Evolutionary conservation across 2,888 invertebrate genomes (phyloP), one percentile per base, ranked within the genome.

Genomic region (Agriopis marginaria): DNA sequence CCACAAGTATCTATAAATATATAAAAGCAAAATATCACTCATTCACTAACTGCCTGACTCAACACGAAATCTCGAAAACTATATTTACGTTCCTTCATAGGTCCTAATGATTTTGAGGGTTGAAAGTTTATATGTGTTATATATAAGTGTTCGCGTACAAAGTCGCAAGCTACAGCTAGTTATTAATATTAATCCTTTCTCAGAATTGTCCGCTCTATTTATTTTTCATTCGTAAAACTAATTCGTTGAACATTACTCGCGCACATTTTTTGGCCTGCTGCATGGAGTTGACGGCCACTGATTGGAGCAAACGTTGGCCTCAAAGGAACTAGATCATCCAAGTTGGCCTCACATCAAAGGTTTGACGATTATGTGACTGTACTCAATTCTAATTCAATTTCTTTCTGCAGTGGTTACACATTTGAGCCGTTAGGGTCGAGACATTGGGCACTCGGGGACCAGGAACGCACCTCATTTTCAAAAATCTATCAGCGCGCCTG

Each of bases 181-280:
- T 59, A 68, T 65, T 61, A 69, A 83, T 82, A 82, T 79, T 80
- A 75, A 83, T 81, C 75, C 72, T 63, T 86, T 84, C 86, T 63
- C 61, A 64, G 86, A 85, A 86, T 77, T 71, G 76, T 74, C 71
- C 72, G 82, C 77, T 78, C 84, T 70, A 84, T 83, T 80, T 83
- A 77, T 75, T 79, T 77, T 75, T 82, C 82, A 77, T 77, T 75
- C 77, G 79, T 79, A 80, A 79, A 77, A 72, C 70, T 73, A 76
- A 79, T 83, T 81, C 77, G 69, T 76, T 78, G 77, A 80, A 82
- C 71, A 67, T 66, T 73, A 72, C 77, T 73, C 75, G 72, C 66
- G 70, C 64, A 58, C 60, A 64, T 71, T 76, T 79, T 70, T 78
- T 68, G 63, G 68, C 58, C 47, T 44, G 62, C 23, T 60, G 63